Conservation (phyloP, 2,888 invertebrate species). For the Rotaria magnacalcarata region DNA sequence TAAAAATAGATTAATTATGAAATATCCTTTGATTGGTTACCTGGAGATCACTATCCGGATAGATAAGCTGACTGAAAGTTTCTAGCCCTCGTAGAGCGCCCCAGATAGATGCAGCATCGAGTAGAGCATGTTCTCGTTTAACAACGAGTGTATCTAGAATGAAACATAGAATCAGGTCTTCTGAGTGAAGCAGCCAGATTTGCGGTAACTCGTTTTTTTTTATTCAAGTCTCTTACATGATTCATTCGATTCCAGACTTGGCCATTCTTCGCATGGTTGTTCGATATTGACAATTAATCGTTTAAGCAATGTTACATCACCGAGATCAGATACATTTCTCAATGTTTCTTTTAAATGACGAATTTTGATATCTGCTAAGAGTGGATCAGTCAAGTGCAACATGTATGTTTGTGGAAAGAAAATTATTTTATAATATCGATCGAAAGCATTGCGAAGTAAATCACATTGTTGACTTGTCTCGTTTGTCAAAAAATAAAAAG, state of each 20-base stretch:
- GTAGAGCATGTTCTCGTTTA: slow-evolving; percentile 48
- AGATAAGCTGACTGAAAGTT: slow-evolving; percentile 63
- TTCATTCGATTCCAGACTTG: slow-evolving; percentile 71
- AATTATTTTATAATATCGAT: slow-evolving; percentile 40
- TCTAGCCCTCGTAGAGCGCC: slow-evolving; percentile 62
- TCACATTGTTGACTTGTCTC: slow-evolving; percentile 41
- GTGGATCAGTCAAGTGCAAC: background rate
- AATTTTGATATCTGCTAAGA: background rate
- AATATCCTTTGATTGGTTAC: too few species aligned
- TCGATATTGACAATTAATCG: slow-evolving; percentile 62
- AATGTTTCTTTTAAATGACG: too few species aligned
- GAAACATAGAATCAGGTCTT: background rate
- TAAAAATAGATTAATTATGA: too few species aligned
- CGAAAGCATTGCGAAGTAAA: slow-evolving; percentile 32
- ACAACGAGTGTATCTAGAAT: slow-evolving; percentile 31
- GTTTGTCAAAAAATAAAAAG: background rate
- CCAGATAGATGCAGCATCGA: slow-evolving; percentile 59
- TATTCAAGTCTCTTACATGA: slow-evolving; percentile 61
- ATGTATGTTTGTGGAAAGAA: background rate
- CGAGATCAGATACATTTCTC: background rate
- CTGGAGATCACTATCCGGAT: slow-evolving; percentile 11
- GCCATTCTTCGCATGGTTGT: slow-evolving; percentile 67
- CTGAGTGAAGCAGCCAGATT: too few species aligned
- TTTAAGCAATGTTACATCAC: background rate
- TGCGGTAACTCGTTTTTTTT: too few species aligned